phyloP scores from a whole-genome alignment of 2,797 vertebrate species.

The Xiphophorus birchmanni region DNA sequence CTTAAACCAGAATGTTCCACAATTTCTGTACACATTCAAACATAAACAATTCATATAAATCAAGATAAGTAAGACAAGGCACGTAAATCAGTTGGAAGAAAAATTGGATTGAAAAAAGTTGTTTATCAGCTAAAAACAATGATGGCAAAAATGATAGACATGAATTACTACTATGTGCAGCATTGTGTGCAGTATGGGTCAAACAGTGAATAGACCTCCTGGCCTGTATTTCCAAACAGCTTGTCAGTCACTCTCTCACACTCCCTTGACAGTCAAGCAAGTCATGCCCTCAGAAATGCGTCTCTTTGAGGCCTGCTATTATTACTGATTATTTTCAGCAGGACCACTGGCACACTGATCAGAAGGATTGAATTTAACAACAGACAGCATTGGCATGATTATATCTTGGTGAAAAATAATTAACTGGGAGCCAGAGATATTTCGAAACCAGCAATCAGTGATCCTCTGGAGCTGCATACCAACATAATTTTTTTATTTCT shows the following conservation, averaged over 20 bases:
- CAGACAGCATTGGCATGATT: not conserved
- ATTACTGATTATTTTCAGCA: constrained; percentile 7
- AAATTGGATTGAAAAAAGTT: not conserved
- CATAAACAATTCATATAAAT: not conserved
- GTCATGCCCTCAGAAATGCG: constrained; percentile 3
- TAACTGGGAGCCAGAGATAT: not conserved
- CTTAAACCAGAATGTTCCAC: not conserved
- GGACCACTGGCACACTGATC: not conserved
- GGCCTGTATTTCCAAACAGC: constrained; percentile 3
- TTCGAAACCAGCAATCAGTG: not conserved
- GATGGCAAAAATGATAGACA: not conserved
- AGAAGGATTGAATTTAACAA: not conserved
- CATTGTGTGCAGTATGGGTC: not conserved
- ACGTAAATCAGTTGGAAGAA: not conserved
- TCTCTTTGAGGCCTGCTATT: constrained; percentile 2
- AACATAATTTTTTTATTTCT: not conserved
- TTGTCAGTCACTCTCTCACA: constrained; percentile 16
- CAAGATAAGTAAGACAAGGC: not conserved
- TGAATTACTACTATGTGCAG: constrained; percentile 1
- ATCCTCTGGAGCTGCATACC: not conserved
- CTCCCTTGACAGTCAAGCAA: not conserved
- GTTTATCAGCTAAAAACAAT: not conserved
- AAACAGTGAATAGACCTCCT: constrained; percentile 3
- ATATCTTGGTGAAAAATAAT: not conserved
- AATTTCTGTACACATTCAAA: not conserved